These are phyloP conservation scores for Ceraclea dissimilis DNA, from an alignment of 2,888 invertebrate genomes.

Conservation along the genomic window DNA sequence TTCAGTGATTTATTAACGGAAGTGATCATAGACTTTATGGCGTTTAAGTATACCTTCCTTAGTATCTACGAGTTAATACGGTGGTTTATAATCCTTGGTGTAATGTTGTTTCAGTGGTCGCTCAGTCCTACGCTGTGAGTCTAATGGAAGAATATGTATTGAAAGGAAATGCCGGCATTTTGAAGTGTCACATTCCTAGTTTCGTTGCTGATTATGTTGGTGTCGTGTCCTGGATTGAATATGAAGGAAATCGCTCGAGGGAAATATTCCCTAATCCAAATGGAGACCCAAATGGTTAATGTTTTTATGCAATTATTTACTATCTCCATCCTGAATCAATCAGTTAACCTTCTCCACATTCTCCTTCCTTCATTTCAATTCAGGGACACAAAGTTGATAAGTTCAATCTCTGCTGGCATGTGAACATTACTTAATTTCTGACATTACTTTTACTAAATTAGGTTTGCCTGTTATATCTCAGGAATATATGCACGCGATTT, in stretches of 20 bases:
- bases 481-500: no score
- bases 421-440: no score
- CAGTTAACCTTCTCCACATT: not conserved
- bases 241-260: slow-evolving; percentile 51
- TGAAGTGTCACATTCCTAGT: slow-evolving; percentile 90
- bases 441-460: no score
- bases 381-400: no score
- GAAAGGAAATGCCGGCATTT: slow-evolving; percentile 81
- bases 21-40: no score
- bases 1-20: no score
- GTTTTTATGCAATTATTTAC: not conserved
- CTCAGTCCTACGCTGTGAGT: slow-evolving; percentile 83
- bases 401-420: no score
- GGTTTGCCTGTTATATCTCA: no score
- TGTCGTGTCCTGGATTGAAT: slow-evolving; percentile 81
- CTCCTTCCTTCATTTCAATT: not conserved
- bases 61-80: no score
- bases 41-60: no score
- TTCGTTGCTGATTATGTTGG: slow-evolving; percentile 86
- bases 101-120: slow-evolving; percentile 72
- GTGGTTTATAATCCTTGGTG: no score
- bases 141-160: slow-evolving; percentile 90
- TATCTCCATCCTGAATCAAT: not conserved
- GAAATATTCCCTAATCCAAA: slow-evolving; percentile 20
- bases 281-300: slow-evolving; percentile 22